Evolutionary conservation across 2,113 vertebrate genomes (phyloP).

Genomic region (Falcunculus frontatus): DNA sequence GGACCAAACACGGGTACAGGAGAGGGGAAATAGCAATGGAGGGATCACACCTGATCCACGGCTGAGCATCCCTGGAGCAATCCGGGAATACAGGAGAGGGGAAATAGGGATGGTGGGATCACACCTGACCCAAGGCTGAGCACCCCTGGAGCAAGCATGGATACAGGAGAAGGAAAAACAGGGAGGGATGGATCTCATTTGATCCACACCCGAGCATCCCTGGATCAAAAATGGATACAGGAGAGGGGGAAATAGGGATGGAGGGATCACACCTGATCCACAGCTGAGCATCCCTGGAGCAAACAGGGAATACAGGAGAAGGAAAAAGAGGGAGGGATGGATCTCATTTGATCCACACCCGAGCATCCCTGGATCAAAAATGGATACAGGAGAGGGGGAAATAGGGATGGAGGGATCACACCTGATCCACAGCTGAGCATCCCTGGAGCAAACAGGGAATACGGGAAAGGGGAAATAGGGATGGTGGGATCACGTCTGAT

Average conservation of each 20-base stretch:
- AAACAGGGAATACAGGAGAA: accelerated
- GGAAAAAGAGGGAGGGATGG: not conserved
- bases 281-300: not conserved
- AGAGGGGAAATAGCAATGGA: not conserved
- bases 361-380: too few species aligned
- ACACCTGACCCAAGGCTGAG: accelerated
- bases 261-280: accelerated
- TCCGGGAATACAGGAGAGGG: not conserved
- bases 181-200: accelerated
- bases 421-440: too few species aligned
- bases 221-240: accelerated
- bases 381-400: not conserved
- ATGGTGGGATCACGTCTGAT: not conserved
- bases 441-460: too few species aligned
- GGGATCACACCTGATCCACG: not conserved
- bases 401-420: not conserved
- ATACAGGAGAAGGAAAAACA: not conserved
- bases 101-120: not conserved
- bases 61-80: not conserved
- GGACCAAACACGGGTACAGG: not conserved
- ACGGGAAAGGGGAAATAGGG: too few species aligned
- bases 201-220: not conserved
- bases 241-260: not conserved
- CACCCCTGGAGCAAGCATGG: accelerated
- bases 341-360: not conserved